Conservation (phyloP, 2,113 vertebrate species). For the Calyptomena viridis region DNA sequence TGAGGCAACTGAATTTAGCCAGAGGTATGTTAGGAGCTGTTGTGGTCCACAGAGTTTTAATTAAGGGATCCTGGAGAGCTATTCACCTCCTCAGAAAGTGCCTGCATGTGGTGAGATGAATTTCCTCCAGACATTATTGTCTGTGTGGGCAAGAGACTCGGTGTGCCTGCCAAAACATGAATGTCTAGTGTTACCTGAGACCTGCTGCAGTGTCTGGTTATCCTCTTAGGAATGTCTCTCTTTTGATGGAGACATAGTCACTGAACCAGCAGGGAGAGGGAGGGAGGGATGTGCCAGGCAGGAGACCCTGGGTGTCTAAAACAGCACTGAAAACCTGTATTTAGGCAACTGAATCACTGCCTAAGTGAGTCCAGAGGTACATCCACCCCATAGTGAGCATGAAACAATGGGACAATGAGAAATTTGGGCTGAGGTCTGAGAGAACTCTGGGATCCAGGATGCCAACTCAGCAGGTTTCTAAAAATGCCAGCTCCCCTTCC, state of each 20-base stretch:
- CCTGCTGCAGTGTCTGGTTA: background rate
- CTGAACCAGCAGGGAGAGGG: background rate
- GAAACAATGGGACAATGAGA: background rate
- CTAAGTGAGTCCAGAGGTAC: background rate
- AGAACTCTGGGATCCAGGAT: background rate
- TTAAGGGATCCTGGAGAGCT: background rate
- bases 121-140: background rate
- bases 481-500: background rate
- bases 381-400: background rate
- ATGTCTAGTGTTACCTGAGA: background rate
- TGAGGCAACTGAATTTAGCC: background rate
- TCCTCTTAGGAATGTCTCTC: background rate
- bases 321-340: background rate
- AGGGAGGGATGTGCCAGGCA: background rate
- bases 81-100: background rate
- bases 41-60: background rate
- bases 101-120: background rate
- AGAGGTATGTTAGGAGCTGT: background rate
- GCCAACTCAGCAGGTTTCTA: background rate
- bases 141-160: background rate
- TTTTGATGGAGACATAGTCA: background rate
- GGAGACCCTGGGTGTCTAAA: background rate
- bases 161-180: background rate
- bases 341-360: background rate
- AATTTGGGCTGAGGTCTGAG: background rate